phyloP scores from a whole-genome alignment of 2,888 invertebrate genomes.

The Galerucella pusilla region DNA sequence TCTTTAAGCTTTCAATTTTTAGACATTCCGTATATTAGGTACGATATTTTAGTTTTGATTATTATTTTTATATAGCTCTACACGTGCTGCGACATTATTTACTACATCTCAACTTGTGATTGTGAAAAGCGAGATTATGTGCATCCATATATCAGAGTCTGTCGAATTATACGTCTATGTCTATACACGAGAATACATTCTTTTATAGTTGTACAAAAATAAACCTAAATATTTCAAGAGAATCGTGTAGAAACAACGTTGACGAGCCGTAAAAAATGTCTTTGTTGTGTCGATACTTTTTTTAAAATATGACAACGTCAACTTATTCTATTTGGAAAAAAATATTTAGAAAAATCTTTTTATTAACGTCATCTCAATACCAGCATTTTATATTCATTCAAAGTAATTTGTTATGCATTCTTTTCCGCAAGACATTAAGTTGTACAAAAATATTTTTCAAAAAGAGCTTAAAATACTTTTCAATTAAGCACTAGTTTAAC shows the following conservation, averaged over 20 bases:
- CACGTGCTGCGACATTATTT: slow-evolving; percentile 7
- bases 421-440: too few species aligned
- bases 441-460: too few species aligned
- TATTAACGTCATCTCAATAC: background rate
- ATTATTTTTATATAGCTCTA: slow-evolving; percentile 1
- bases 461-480: too few species aligned
- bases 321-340: background rate
- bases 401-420: background rate
- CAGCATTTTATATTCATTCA: background rate
- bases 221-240: background rate
- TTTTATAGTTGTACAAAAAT: background rate
- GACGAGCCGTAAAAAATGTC: slow-evolving; percentile 7
- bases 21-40: background rate
- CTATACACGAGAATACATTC: background rate
- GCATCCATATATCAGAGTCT: background rate
- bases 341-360: background rate
- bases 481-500: too few species aligned
- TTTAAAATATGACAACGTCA: background rate
- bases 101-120: background rate
- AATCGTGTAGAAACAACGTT: background rate
- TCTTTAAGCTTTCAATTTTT: background rate
- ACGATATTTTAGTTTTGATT: background rate
- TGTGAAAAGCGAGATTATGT: background rate
- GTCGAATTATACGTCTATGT: background rate
- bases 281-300: background rate